phyloP scores from a whole-genome alignment of 2,888 invertebrate genomes.

The Nephrotoma guestfalica region DNA sequence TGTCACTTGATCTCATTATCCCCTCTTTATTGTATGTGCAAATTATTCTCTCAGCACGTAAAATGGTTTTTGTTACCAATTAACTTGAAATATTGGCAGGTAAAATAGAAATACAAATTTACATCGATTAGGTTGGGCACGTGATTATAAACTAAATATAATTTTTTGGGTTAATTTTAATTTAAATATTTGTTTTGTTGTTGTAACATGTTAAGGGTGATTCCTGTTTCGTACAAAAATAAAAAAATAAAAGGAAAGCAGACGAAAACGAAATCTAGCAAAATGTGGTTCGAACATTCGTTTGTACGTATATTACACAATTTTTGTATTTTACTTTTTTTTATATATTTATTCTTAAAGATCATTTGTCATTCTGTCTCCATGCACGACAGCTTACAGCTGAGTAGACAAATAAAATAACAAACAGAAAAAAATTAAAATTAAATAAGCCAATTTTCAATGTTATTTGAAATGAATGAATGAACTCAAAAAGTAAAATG shows the following conservation, averaged over 20 bases:
- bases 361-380: conserved; percentile 16
- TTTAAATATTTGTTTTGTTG: neutral
- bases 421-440: neutral
- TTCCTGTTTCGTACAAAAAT: neutral
- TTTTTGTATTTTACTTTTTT: neutral
- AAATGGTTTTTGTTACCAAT: neutral
- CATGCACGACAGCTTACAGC: conserved; percentile 9
- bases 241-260: neutral
- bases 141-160: neutral
- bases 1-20: neutral
- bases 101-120: neutral
- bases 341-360: neutral
- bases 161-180: neutral
- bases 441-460: conserved; percentile 2
- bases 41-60: neutral
- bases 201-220: neutral
- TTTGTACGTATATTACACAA: neutral
- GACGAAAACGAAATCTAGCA: neutral
- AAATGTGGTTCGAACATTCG: neutral
- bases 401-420: conserved; percentile 7
- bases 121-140: neutral
- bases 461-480: conserved; percentile 2
- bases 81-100: neutral
- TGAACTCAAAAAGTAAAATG: conserved; percentile 2
- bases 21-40: neutral